Evolutionary conservation across 2,888 invertebrate species (phyloP).

Genomic region (Orchesellides sinensis): DNA sequence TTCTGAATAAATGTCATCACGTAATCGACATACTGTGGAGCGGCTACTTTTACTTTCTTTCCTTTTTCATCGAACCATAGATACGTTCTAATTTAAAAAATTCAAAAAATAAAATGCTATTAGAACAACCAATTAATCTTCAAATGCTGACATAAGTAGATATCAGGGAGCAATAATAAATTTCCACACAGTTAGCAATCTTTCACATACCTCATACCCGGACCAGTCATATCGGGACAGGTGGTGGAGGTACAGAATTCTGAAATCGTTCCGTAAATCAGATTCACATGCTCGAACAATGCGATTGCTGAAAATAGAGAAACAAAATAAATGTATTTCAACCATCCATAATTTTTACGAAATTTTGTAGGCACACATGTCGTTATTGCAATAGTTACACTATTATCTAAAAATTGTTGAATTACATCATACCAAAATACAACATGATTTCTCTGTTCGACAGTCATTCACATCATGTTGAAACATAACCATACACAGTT

Average conservation of each 20-base stretch:
- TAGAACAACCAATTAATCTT: not conserved
- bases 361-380: not conserved
- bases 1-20: conserved; percentile 99
- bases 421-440: too few species aligned
- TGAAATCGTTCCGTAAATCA: conserved; percentile 98
- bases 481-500: too few species aligned
- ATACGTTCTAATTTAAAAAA: conserved; percentile 97
- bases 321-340: conserved; percentile 7
- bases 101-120: conserved; percentile 68
- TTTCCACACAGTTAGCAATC: conserved; percentile 56
- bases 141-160: not conserved
- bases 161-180: not conserved
- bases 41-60: conserved; percentile 97
- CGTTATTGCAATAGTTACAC: not conserved
- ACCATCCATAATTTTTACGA: not conserved
- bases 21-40: conserved; percentile 99
- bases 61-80: conserved; percentile 99
- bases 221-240: conserved; percentile 98
- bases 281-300: conserved; percentile 99
- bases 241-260: conserved; percentile 98
- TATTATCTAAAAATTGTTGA: too few species aligned
- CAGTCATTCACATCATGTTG: too few species aligned
- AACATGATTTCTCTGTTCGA: too few species aligned
- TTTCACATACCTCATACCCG: conserved; percentile 94
- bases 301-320: conserved; percentile 86